Evolutionary conservation across 1,140 invertebrate genomes (phyloP).

Genomic region (Myzus persicae): DNA sequence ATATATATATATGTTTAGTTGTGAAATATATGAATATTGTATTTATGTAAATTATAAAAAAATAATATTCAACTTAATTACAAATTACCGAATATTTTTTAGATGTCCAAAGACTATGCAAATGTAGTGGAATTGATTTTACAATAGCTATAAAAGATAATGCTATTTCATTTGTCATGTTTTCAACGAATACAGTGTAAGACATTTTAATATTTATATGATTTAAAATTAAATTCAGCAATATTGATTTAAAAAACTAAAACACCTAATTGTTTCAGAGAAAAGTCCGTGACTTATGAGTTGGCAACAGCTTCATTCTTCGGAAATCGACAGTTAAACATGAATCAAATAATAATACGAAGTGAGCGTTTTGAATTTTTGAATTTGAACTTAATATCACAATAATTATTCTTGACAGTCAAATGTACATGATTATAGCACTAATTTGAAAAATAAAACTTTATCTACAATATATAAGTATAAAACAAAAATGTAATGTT

Average conservation of each 20-base stretch:
- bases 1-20: background rate
- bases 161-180: background rate
- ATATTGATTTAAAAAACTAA: background rate
- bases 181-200: background rate
- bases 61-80: background rate
- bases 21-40: background rate
- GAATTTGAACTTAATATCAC: background rate
- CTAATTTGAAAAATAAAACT: too few relatives aligned
- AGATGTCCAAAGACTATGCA: background rate
- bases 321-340: background rate
- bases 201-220: background rate
- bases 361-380: background rate
- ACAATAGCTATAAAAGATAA: background rate
- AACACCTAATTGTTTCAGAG: background rate
- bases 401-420: background rate
- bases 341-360: background rate
- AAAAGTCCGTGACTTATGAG: background rate
- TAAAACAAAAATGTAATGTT: background rate
- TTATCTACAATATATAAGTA: too few relatives aligned
- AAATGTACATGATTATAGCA: background rate
- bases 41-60: background rate
- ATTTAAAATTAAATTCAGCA: background rate
- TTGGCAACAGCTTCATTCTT: background rate
- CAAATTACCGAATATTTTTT: background rate
- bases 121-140: conserved; percentile 30